Evolutionary conservation across 2,888 invertebrate genomes (phyloP), one percentile per base, ranked within the genome.

Genomic region (Macaria liturata): DNA sequence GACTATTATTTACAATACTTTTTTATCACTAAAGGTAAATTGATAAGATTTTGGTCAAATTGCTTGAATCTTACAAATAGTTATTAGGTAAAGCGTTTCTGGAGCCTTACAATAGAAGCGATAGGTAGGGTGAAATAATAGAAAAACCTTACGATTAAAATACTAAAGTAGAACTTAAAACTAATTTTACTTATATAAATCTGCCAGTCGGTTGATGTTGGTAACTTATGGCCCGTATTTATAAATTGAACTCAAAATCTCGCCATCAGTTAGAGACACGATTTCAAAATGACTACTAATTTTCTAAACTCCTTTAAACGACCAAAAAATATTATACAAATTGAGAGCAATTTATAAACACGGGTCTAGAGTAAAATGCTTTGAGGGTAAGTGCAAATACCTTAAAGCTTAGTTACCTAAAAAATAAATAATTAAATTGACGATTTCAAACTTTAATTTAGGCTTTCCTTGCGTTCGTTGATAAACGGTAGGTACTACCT

Each of bases 31-130:
- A 64, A 47, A 53, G 47, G 54, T 62, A 72, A 72, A 74, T 78
- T 74, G 78, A 71, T 81, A 78, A 80, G 81, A 79, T 20, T 85
- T 71, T 88, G 89, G 90, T 89, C 87, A 74, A 86, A 79, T 84
- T 79, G 78, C 78, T 81, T 74, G 52, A 61, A 62, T 74, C 68
- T 72, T 74, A 78, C 65, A 37, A 46, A 34, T 59, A 49, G 32
- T 34, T 47, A 56, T 20, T 60, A 71, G 65, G 70, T 87, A 87
- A 87, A 87, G 87, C 86, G 80, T 83, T 79, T 75, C 75, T 58
- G 44, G 56, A 60, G 56, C 49, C 60, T 56, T 49, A 54, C 44
- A 7, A n/a, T 44, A 52, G 40, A 57, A 49, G 37, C 42, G 40
- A 32, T 8, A 40, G 31, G 37, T 57, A 57, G n/a, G 45, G 30